Evolutionary conservation across 2,113 vertebrate genomes (phyloP).

Genomic region (Xiphophorus maculatus): DNA sequence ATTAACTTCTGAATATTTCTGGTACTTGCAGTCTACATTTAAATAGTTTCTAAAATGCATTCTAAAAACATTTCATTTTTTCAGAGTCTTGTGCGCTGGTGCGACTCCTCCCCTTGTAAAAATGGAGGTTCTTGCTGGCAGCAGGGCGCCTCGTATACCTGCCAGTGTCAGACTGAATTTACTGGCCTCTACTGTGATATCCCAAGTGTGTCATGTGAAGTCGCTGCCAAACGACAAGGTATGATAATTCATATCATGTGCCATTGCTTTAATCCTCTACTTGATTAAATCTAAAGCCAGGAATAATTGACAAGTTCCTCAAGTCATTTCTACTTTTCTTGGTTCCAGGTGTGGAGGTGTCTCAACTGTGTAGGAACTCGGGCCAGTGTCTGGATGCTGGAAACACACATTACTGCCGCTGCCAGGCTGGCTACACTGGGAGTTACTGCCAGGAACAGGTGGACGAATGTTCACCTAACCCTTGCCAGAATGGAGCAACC

Average conservation of each 20-base stretch:
- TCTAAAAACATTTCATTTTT: slow-evolving; percentile 5
- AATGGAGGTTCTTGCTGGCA: slow-evolving; percentile 95
- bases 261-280: not conserved
- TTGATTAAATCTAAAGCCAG: not conserved
- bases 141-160: slow-evolving; percentile 89
- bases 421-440: slow-evolving; percentile 94
- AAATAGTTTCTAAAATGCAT: not conserved
- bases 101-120: slow-evolving; percentile 93
- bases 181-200: slow-evolving; percentile 94
- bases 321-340: not conserved
- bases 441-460: slow-evolving; percentile 98
- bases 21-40: not conserved
- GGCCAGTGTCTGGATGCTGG: slow-evolving; percentile 91
- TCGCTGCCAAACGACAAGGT: slow-evolving; percentile 93
- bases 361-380: slow-evolving; percentile 88
- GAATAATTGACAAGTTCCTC: not conserved
- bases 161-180: slow-evolving; percentile 93
- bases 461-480: slow-evolving; percentile 94
- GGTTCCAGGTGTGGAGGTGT: slow-evolving; percentile 83
- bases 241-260: not conserved
- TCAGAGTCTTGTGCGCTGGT: slow-evolving; percentile 95
- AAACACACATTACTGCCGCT: slow-evolving; percentile 94
- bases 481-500: slow-evolving; percentile 94
- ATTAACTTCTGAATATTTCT: not conserved
- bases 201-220: slow-evolving; percentile 95